These are phyloP conservation scores for Ophion ventricosus DNA, from an alignment of 2,888 invertebrate genomes.

Conservation along the genomic window DNA sequence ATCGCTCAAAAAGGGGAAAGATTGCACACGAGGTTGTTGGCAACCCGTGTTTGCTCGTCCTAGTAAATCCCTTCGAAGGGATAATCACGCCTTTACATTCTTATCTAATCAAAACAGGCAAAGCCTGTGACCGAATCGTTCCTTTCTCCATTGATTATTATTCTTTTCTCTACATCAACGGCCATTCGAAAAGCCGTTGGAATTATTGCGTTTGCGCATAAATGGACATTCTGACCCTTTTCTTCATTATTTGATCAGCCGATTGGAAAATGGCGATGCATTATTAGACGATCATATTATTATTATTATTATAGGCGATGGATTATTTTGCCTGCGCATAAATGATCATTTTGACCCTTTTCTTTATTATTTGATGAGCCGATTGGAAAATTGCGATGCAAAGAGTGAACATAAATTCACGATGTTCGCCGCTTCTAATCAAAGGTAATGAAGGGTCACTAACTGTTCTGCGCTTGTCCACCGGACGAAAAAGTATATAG, in stretches of 20 bases:
- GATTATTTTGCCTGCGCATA: not conserved
- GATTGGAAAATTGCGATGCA: too few relatives aligned
- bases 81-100: conserved; percentile 34
- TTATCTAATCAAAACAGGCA: conserved; percentile 51
- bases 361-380: too few relatives aligned
- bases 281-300: too few relatives aligned
- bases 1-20: conserved; percentile 34
- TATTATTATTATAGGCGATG: too few relatives aligned
- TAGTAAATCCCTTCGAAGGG: conserved; percentile 54
- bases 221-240: not conserved
- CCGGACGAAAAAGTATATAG: too few relatives aligned
- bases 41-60: conserved; percentile 51
- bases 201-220: not conserved
- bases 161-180: not conserved
- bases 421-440: not conserved
- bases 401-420: too few relatives aligned
- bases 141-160: not conserved
- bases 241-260: too few relatives aligned
- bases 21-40: conserved; percentile 28
- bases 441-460: not conserved
- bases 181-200: not conserved
- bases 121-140: conserved; percentile 20
- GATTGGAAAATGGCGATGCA: too few relatives aligned
- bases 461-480: not conserved
- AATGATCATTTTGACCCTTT: not conserved